Base-by-base conservation (phyloP, 2,888 invertebrate genomes). In the Perdita meconis region DNA sequence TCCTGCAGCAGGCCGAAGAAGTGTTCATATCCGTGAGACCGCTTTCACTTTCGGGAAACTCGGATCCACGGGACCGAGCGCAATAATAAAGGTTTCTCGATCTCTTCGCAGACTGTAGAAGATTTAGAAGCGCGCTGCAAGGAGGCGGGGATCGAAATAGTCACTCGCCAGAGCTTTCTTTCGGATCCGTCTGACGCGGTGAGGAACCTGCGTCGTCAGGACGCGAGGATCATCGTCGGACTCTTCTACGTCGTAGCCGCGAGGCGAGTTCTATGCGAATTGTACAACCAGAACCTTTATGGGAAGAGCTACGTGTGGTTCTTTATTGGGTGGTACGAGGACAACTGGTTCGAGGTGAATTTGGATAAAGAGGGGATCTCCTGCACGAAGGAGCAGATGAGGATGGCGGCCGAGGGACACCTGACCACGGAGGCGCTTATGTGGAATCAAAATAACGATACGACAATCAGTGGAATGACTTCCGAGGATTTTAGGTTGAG, bases 291-390 rank as follows among this genome's bases (percentile, higher is more conserved):
- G 90, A 96, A 96, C 77, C 94, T 99, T 24, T 99, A 97, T 91
- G 99, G 99, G 16, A 97, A 97, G 87, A 97, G 97, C 47, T 97
- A 99, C 93, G 99, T 99, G 30, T 99, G 99, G 99, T 98, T 99
- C 93, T 98, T 99, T 93, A 99, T 99, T 88, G 99, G 97, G 72
- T 99, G 98, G 98, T 99, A 99, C 93, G 98, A 99, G 91, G 98
- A 99, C 92, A 98, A 99, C 91, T 99, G 99, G 99, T 99, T 97
- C 92, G 97, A 97, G 91, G 96, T 96, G 6, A 96, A 97, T 91
- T 93, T 97, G 81, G 96, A 96, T 84, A 95, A 96, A 71, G 97
- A 98, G 92, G 96, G 96, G 60, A 96, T 99, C 78, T 96, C 97
- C 81, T 99, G 99, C 92, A 98, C 98, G 0, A 95, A 95, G 73